A percentile compares a stretch with the other conserved stretches of the same genome.
phyloP scores from a whole-genome alignment of 1,140 invertebrate genomes.

The Conopomorpha cramerella region DNA sequence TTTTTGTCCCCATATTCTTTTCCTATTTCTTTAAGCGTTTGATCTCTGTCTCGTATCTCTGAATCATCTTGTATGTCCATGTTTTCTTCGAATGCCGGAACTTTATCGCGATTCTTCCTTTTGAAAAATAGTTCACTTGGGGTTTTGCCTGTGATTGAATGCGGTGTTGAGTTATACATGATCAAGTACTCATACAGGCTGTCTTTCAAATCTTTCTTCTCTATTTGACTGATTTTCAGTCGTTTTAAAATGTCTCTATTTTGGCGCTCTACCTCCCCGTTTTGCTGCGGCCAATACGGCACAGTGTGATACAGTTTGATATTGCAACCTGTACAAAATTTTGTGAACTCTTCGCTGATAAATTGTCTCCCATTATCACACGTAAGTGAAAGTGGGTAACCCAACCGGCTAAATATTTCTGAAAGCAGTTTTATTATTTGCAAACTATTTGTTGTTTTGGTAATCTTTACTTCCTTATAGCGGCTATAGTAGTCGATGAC shows the following conservation, averaged over 20 bases:
- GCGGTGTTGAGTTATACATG: slow-evolving; percentile 2
- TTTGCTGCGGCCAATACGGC: slow-evolving; percentile 1
- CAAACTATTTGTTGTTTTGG: background rate
- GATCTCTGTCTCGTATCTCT: background rate
- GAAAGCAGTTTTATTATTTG: background rate
- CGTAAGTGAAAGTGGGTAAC: background rate
- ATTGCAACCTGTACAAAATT: background rate
- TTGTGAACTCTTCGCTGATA: background rate
- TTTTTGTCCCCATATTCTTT: background rate
- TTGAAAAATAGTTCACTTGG: slow-evolving; percentile 1
- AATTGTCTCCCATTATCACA: background rate
- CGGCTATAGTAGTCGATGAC: background rate
- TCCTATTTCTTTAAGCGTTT: background rate
- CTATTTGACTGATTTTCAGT: background rate
- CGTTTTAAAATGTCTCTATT: slow-evolving; percentile 1
- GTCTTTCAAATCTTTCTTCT: background rate
- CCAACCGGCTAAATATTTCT: background rate
- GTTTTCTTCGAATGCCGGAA: background rate
- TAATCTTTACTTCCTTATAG: background rate
- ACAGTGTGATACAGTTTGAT: background rate
- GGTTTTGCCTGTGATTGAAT: slow-evolving; percentile 1
- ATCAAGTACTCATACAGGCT: background rate
- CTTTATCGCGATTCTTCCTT: slow-evolving; percentile 1
- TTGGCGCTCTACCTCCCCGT: slow-evolving; percentile 1
- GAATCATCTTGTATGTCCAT: background rate